Base-by-base conservation (phyloP, 2,113 vertebrate genomes). In the Anser brachyrhynchus region DNA sequence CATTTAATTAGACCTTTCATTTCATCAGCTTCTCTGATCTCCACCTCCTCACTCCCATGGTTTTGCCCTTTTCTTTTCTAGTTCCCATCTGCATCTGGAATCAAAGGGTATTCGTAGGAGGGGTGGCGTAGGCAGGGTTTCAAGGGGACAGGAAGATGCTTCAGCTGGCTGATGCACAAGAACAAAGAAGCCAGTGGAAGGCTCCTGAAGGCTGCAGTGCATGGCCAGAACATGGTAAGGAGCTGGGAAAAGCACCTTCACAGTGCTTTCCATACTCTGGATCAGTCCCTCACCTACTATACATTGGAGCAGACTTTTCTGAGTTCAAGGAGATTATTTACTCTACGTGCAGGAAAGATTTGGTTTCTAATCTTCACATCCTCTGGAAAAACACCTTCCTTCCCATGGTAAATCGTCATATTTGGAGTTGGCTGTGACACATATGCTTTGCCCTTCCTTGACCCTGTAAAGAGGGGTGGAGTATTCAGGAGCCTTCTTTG, bases 41-140 rank as follows among this genome's bases (percentile, higher is more conserved):
- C 93, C 87, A 89, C 85, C 88, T 94, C 86, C 88, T 96, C 95
- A 28, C 54, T 21, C 41, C 88, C 76, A 61, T 76, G 52, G 75
- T 75, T 92, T 75, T 91, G 61, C 58, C 75, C 79, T 92, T 93
- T 89, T 87, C 65, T 75, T 79, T 69, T 78, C 72, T 18, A 10
- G 10, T 80, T 90, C 88, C 88, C 90, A 70, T 90, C 90, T 92
- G 83, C 76, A 94, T 43, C 83, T 89, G 86, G 85, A 96, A 93
- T 78, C 91, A 96, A 95, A 95, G 62, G 21, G 64, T 0, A 5
- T 23, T 59, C 1, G 79, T 95, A 31, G 96, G 93, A 95, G 85
- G 79, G 70, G 13, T 81, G 83, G 14, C 3, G 26, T 46, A 54
- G 90, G 88, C 83, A 94, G 76, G 52, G 35, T 89, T 93, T 92